Conservation (phyloP, 2,797 vertebrate species). For the Urosaurus nigricauda region DNA sequence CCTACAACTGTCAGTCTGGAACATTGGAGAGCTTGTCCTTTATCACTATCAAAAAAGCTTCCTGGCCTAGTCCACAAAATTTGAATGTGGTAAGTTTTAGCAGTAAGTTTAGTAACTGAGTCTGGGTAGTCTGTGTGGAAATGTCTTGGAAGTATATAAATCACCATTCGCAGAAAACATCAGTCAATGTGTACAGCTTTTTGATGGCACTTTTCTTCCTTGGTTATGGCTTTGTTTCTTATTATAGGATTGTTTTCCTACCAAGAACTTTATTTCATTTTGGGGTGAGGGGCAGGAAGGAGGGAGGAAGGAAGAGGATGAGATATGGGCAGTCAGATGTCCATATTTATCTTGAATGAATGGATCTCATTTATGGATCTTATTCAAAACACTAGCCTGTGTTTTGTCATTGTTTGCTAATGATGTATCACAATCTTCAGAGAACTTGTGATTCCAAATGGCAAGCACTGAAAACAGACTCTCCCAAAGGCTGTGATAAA, state of each 20-base stretch:
- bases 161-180: not conserved
- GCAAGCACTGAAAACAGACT: slow-evolving; percentile 7
- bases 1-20: not conserved
- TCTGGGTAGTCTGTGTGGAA: not conserved
- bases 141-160: not conserved
- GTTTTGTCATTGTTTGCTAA: not conserved
- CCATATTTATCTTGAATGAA: not conserved
- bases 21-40: not conserved
- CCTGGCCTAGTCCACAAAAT: not conserved
- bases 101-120: not conserved
- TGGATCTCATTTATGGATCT: not conserved
- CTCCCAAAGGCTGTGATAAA: not conserved
- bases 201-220: not conserved
- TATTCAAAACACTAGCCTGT: not conserved
- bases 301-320: not conserved
- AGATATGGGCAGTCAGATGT: not conserved
- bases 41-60: not conserved
- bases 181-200: not conserved
- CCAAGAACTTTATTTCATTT: not conserved
- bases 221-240: not conserved
- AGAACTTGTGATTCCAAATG: not conserved
- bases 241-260: not conserved
- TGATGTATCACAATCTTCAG: not conserved
- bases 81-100: not conserved
- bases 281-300: not conserved